Conservation (phyloP, 37 sponge, comb jelly and placozoan species). For the Ephydatia muelleri region DNA sequence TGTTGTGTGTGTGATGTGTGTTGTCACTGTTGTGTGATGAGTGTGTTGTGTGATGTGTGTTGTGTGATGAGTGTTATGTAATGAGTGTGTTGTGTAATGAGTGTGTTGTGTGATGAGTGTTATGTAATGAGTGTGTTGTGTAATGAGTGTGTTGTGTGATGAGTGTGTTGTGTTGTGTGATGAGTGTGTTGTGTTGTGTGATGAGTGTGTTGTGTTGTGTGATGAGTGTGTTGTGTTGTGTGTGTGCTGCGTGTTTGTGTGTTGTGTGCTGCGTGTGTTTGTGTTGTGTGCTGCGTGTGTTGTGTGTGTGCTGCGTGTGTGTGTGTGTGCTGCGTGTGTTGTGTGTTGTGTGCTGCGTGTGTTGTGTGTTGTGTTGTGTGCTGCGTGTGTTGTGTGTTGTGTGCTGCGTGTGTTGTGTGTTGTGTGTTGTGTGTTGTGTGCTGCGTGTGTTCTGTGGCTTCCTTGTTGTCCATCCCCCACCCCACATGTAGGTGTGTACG, state of each 20-base stretch:
- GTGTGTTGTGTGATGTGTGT: not conserved
- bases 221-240: not conserved
- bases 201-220: too few relatives aligned
- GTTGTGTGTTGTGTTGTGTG: too few relatives aligned
- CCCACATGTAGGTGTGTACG: conserved; percentile 65
- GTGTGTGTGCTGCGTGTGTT: too few relatives aligned
- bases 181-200: not conserved
- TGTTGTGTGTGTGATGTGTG: not conserved
- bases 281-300: not conserved
- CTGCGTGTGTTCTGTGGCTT: not conserved
- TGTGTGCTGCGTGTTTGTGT: not conserved
- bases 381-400: too few relatives aligned
- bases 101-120: too few relatives aligned
- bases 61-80: not conserved
- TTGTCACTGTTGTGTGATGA: not conserved
- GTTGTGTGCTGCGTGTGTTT: not conserved
- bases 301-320: not conserved
- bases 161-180: too few relatives aligned
- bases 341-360: not conserved
- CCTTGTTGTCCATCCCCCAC: not conserved
- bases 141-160: too few relatives aligned
- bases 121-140: too few relatives aligned
- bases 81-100: not conserved
- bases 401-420: not conserved
- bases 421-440: not conserved